phyloP scores from a whole-genome alignment of 2,888 invertebrate species.

The Phyllotreta cruciferae region DNA sequence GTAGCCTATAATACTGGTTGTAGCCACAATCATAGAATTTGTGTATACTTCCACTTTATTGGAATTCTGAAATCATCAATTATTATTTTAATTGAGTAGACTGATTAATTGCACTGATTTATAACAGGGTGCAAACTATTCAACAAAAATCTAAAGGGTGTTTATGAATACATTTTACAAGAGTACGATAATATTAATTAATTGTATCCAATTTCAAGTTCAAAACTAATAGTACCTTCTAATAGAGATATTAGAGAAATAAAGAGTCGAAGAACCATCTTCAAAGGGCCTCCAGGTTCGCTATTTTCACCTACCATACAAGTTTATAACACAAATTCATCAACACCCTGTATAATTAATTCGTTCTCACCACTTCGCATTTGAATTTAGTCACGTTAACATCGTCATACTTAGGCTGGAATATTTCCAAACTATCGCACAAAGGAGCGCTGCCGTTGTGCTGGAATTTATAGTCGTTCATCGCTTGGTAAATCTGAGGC shows the following conservation, averaged over 20 bases:
- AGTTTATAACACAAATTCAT: too few species aligned
- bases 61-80: constrained; percentile 41
- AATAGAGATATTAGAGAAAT: too few species aligned
- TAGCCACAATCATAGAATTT: constrained; percentile 46
- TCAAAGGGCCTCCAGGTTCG: too few species aligned
- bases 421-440: constrained; percentile 63
- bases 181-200: too few species aligned
- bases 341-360: not conserved
- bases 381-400: constrained; percentile 21
- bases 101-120: too few species aligned
- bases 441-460: constrained; percentile 56
- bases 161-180: too few species aligned
- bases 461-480: constrained; percentile 58
- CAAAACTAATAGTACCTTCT: too few species aligned
- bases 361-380: constrained; percentile 41
- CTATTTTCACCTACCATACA: not conserved
- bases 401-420: constrained; percentile 36
- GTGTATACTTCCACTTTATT: constrained; percentile 46
- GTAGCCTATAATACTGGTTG: constrained; percentile 42
- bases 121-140: too few species aligned
- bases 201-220: too few species aligned
- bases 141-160: too few species aligned
- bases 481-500: constrained; percentile 82
- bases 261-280: too few species aligned
- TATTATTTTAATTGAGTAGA: not conserved